These are phyloP conservation scores for Barnardius zonarius DNA, from an alignment of 2,113 vertebrate genomes.

Conservation along the genomic window DNA sequence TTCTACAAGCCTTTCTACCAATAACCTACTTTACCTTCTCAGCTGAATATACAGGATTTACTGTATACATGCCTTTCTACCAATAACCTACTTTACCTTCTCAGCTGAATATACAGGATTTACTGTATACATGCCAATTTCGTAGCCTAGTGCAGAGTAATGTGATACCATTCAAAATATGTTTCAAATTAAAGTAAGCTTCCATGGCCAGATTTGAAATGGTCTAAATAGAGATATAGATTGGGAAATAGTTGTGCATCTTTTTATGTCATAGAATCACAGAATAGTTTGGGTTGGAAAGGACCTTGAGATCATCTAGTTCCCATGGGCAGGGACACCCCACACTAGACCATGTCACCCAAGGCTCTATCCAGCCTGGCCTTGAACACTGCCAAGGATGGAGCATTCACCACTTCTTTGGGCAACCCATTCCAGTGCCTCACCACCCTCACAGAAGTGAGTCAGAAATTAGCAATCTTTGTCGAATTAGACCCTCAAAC, in stretches of 20 bases:
- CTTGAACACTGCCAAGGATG: background rate
- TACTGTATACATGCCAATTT: background rate
- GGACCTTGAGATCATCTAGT: background rate
- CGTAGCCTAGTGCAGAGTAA: background rate
- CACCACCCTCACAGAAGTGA: background rate
- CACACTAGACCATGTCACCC: background rate
- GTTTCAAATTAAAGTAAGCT: background rate
- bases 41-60: background rate
- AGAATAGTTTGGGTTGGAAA: background rate
- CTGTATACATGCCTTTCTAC: background rate
- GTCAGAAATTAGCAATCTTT: background rate
- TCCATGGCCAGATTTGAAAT: background rate
- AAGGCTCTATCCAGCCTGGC: background rate
- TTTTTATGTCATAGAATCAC: background rate
- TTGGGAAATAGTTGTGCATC: background rate
- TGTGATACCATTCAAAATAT: background rate
- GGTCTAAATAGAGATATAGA: background rate
- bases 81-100: background rate
- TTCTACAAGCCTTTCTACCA: background rate
- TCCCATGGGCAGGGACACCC: background rate
- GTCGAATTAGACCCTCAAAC: background rate
- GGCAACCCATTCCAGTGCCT: background rate
- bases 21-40: background rate
- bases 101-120: background rate
- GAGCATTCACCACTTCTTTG: background rate